A percentile compares a stretch with the other conserved stretches of the same genome.
phyloP scores from a whole-genome alignment of 2,888 invertebrate genomes.

The Hipparchia semele region DNA sequence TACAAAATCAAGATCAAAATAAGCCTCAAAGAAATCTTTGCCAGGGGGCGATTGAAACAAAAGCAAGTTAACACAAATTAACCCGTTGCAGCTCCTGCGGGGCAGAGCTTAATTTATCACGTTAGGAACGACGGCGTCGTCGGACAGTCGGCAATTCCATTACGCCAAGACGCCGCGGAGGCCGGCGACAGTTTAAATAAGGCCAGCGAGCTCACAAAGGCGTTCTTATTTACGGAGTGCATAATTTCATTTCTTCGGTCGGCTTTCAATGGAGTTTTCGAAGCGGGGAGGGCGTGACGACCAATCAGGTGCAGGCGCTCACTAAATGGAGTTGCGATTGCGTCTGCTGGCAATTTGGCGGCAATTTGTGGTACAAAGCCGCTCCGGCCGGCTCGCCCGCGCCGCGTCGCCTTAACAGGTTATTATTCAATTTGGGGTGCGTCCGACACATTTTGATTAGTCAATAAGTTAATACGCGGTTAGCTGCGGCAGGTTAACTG shows the following conservation, averaged over 20 bases:
- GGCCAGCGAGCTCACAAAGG: conserved; percentile 60
- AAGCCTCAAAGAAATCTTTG: too few species aligned
- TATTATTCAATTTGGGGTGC: conserved; percentile 78
- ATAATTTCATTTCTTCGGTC: conserved; percentile 74
- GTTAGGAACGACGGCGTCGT: conserved; percentile 27
- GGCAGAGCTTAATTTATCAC: conserved; percentile 39
- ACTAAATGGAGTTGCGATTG: conserved; percentile 73
- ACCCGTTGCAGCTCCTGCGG: conserved; percentile 32
- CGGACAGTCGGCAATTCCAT: conserved; percentile 50
- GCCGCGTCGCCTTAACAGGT: conserved; percentile 65
- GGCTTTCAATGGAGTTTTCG: conserved; percentile 54
- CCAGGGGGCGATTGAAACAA: too few species aligned
- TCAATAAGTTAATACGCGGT: conserved; percentile 69
- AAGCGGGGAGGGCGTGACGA: conserved; percentile 63
- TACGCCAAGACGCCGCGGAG: conserved; percentile 48
- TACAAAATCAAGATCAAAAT: too few species aligned
- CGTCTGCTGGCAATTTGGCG: conserved; percentile 70
- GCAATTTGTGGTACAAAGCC: conserved; percentile 78
- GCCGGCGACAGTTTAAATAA: conserved; percentile 61
- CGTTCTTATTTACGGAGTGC: conserved; percentile 74
- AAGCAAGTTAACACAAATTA: conserved; percentile 20
- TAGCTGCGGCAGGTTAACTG: conserved; percentile 53
- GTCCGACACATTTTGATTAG: conserved; percentile 76
- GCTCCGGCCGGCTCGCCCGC: conserved; percentile 49
- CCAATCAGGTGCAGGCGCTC: conserved; percentile 77